Evolutionary conservation across 2,113 vertebrate genomes (phyloP), one percentile per base, ranked within the genome.

Genomic region (Lynx canadensis): DNA sequence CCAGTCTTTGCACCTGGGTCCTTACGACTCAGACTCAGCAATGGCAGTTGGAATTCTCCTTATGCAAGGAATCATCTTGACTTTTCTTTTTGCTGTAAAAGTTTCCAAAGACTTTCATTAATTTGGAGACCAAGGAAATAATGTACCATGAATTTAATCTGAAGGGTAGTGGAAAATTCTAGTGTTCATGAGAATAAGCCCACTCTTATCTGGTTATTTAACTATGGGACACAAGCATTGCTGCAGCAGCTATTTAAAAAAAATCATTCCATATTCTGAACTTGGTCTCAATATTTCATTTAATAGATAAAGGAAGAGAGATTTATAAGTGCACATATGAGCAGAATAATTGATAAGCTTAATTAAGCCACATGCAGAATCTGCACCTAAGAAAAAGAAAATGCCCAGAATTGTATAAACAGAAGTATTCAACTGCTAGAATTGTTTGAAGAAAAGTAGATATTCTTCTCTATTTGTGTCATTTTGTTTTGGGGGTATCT

Each of bases 381-480:
- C 52, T 91, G 10, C 4, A 76, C 38, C 36, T 68, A 81, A 78
- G 38, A 87, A 92, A 63, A 71, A 95, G 21, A 33, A 85, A 93
- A 91, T 52, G 38, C 21, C 33, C 45, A 86, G 31, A 36, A 73
- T 18, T 36, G 25, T 4, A 71, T 33, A 68, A 88, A 55, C 5
- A 89, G 14, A 92, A 60, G 21, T 84, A 9, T 83, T 87, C 69
- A 96, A 41, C 12, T 65, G 25, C 68, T 91, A 16, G 33, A 83
- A 91, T 91, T 93, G 45, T 95, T 83, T 29, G n/a, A 91, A 78
- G 69, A 29, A 74, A 60, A 69, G n/a, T 60, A 60, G 27, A 79
- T 6, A 66, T 81, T 68, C 8, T 80, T 87, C 7, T 79, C 33
- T 95, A 10, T 57, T 91, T 7, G 21, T 41, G 68, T 76, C 19